Evolutionary conservation across 2,113 vertebrate species (phyloP), one percentile per base, ranked within the genome.

Genomic region (Limanda limanda): DNA sequence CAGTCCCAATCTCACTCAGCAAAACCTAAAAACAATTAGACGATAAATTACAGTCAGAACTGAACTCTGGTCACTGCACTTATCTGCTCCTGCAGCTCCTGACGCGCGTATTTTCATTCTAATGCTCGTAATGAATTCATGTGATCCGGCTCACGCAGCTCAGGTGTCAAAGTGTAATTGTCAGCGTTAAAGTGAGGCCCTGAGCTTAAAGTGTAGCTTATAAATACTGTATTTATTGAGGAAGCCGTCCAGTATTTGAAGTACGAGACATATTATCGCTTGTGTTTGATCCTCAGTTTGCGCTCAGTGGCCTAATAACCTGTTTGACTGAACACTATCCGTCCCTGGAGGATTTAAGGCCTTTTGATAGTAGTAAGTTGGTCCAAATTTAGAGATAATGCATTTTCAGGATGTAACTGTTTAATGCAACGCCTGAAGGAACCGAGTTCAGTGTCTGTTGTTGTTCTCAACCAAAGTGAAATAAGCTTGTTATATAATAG

Each of bases 11-110:
- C 71, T 71, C 45, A 25, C 78, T 75, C 51, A 40, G 77, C 24
- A 68, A 83, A 85, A n/a, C n/a, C 84, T 67, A 73, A 75, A 84
- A 85, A 61, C 71, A 77, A 73, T 88, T 71, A 67, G 52, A 31
- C 74, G 72, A 68, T 78, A 78, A 86, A 82, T 75, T 56, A 70
- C 61, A 65, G 60, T 27, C 58, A 55, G 65, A 71, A 58, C 82
- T 73, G 70, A 86, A 82, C 55, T 71, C 45, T 78, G 6, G 2
- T 78, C 63, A 72, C 59, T 20, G 21, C 55, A 72, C 51, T 69
- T 67, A 48, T 47, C 62, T 57, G 59, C 66, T 78, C 57, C 42
- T 35, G 21, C 31, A 63, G 48, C 23, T 25, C 40, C 45, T 65
- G 47, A 31, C 31, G 6, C 7, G 31, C 54, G 54, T 45, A 31